Base-by-base conservation (phyloP, 2,113 vertebrate species). In the Cygnus buccinator region DNA sequence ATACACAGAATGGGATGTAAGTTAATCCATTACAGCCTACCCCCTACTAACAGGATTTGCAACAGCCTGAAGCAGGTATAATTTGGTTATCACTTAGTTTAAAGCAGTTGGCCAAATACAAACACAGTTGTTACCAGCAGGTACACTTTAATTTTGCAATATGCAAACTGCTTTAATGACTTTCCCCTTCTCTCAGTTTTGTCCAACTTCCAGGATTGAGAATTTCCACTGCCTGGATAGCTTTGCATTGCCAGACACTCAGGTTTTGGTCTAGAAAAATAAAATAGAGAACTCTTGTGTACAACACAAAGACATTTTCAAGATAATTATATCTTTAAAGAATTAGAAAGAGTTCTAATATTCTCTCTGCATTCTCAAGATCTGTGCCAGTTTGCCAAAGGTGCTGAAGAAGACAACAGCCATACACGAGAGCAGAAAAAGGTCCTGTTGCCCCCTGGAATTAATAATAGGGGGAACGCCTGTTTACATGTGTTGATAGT, bases 391-490 rank as follows among this genome's bases (percentile, higher is more conserved):
- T 18, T 7, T 10, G 39, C 39, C 26, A 33, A 41, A 55, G 46
- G 50, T 26, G n/a, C 66, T 33, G 86, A 7, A 15, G 66, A 46
- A 35, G 33, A 19, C 17, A 2, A 61, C 41, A 48, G 33, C 41
- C 26, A 9, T 0, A 1, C 0, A 0, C 28, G 0, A 26, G 6
- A 31, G 8, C 21, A 6, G 66, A 26, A 11, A 9, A 1, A 2
- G 26, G 12, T 62, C 46, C 46, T 2, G 6, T 11, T 33, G 72
- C 4, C 52, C 17, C 23, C 4, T 23, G 23, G 23, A 6, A 13
- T n/a, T 16, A 4, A 48, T 48, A 48, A 21, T 9, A 48, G 20
- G 46, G 46, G 46, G 21, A 48, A 48, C 19, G 10, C 20, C 46
- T 11, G 5, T 11, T 48, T 48, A 48, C 20, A 22, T 22, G 20